These are phyloP conservation scores for Upupa epops DNA, from an alignment of 2,113 vertebrate genomes.

Conservation along the genomic window DNA sequence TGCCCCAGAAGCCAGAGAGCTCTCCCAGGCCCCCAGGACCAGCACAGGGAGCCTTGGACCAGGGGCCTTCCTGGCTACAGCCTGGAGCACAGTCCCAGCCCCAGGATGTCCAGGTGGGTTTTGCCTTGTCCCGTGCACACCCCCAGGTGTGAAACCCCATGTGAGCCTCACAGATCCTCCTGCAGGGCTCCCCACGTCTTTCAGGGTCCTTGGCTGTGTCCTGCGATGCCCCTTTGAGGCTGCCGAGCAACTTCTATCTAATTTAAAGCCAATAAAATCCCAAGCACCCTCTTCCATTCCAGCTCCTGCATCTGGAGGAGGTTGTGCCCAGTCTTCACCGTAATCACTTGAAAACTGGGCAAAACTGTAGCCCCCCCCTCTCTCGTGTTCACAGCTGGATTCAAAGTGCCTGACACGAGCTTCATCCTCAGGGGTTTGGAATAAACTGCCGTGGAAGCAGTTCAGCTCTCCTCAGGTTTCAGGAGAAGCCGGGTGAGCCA, in stretches of 20 bases:
- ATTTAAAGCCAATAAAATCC: not conserved
- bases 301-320: not conserved
- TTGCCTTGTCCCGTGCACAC: not conserved
- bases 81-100: not conserved
- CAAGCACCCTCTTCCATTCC: not conserved
- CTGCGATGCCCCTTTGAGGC: not conserved
- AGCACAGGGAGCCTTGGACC: not conserved
- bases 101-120: not conserved
- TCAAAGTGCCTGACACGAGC: constrained; percentile 20
- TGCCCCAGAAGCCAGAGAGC: not conserved
- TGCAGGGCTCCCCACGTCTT: not conserved
- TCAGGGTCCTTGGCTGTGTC: not conserved
- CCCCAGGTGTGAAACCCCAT: not conserved
- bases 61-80: not conserved
- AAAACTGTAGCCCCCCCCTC: not conserved
- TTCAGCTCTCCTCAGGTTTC: constrained; percentile 61
- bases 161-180: not conserved
- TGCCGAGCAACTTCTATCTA: not conserved
- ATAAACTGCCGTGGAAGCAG: constrained; percentile 47
- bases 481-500: not conserved
- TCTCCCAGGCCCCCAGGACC: not conserved
- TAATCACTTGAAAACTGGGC: not conserved
- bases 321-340: not conserved
- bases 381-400: not conserved
- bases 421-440: constrained; percentile 16